Base-by-base conservation (phyloP, 92 coral and sea anemone species). In the Diadumene lineata region DNA sequence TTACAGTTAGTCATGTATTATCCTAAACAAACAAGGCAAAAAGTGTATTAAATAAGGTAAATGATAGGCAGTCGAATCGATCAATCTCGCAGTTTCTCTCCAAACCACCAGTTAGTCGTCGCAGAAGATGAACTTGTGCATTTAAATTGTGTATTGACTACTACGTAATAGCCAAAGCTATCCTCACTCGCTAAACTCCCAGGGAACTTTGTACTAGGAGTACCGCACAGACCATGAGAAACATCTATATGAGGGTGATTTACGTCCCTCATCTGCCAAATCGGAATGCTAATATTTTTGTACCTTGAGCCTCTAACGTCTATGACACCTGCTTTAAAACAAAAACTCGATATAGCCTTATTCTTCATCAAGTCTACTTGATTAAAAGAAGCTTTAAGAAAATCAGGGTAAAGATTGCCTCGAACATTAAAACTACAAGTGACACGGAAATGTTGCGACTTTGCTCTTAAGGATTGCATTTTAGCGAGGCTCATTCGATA, bases 71-170 rank as follows among this genome's bases (percentile, higher is more conserved):
- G 51, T 44, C 51, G 10, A 44, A 44, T 44, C 51, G 17, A 44
- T 44, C 9, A 44, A 44, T n/a, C n/a, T n/a, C n/a, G 48, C 7
- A 38, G 48, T 4, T 38, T 38, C 13, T 13, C 11, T 28, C 68
- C 68, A 28, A 62, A 62, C 68, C 68, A 62, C 68, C 68, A 62
- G n/a, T 62, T 26, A 9, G 68, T 62, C 1, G 68, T 62, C 7
- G 68, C 29, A 13, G 15, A 1, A 10, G 7, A 1, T 2, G 38
- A 21, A 3, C 21, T 30, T n/a, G 18, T 0, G 18, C 68, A 62
- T 28, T 6, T 15, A 0, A 22, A 62, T 11, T 28, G 15, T 1
- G 1, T 28, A 21, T 62, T 62, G 43, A 62, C 27, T 4, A 28
- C 43, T 15, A 15, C 22, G 18, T 62, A 62, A 16, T 28, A 28